A percentile compares a stretch with the other conserved stretches of the same genome.
Evolutionary conservation across 92 coral and sea anemone species (phyloP).

Genomic region (Muricea muricata): DNA sequence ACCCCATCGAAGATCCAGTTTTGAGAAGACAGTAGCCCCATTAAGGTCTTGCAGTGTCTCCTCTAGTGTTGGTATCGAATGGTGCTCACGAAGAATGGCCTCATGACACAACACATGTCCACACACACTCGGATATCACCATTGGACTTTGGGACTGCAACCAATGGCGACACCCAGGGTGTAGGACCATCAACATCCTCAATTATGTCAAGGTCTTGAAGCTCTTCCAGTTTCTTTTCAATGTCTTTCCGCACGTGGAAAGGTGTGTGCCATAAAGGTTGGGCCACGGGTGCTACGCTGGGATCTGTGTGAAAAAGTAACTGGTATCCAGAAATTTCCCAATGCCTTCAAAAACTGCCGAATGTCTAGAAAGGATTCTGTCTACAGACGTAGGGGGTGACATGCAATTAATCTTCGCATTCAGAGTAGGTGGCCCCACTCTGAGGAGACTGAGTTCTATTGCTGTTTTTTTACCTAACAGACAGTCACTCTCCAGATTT

Average conservation of each 20-base stretch:
- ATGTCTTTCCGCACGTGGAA: background rate
- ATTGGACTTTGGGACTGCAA: conserved; percentile 37
- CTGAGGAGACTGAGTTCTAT: background rate
- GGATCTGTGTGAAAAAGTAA: background rate
- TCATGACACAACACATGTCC: conserved; percentile 20
- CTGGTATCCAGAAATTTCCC: background rate
- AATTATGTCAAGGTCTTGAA: background rate
- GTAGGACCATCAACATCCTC: conserved; percentile 46
- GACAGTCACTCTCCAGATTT: background rate
- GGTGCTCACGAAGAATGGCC: conserved; percentile 28
- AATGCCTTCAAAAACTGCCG: background rate
- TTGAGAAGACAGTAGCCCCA: conserved; percentile 33
- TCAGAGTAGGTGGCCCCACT: conserved; percentile 1
- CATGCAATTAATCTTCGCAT: background rate
- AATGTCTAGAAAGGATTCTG: background rate
- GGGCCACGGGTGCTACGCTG: background rate
- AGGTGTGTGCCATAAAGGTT: background rate
- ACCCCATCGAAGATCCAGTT: conserved; percentile 51
- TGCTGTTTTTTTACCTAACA: conserved; percentile 13
- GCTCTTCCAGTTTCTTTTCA: background rate
- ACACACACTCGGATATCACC: conserved; percentile 29
- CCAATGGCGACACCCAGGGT: conserved; percentile 41
- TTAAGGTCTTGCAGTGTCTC: conserved; percentile 34
- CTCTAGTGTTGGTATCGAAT: conserved; percentile 53
- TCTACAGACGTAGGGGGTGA: background rate